A percentile compares a stretch with the other conserved stretches of the same genome.
phyloP scores from a whole-genome alignment of 2,888 invertebrate genomes.

The Hypomecis atomaria region DNA sequence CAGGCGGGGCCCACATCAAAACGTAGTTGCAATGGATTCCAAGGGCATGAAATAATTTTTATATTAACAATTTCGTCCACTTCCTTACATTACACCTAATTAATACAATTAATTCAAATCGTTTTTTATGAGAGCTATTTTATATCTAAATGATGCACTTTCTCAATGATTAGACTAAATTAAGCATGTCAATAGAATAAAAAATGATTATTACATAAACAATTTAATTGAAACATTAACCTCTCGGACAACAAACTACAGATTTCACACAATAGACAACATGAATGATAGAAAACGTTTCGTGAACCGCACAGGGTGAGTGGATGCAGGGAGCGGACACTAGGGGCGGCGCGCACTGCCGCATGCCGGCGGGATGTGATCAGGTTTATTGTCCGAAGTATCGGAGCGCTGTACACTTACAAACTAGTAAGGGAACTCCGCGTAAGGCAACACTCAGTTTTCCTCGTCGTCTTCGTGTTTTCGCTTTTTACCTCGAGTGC shows the following conservation, averaged over 20 bases:
- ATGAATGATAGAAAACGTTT: conserved; percentile 64
- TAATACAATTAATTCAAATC: conserved; percentile 66
- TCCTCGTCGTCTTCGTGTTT: conserved; percentile 85
- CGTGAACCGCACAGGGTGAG: conserved; percentile 49
- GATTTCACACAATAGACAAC: conserved; percentile 75
- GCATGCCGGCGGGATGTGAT: conserved; percentile 58
- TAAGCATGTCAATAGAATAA: conserved; percentile 83
- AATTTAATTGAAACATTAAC: conserved; percentile 82
- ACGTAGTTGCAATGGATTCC: conserved; percentile 57
- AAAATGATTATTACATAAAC: conserved; percentile 82
- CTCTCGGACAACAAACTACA: conserved; percentile 82
- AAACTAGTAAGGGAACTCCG: conserved; percentile 80
- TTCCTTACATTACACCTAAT: conserved; percentile 70
- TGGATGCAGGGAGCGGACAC: neutral
- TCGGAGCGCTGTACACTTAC: conserved; percentile 83
- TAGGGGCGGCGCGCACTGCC: conserved; percentile 53
- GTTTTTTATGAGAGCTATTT: conserved; percentile 74
- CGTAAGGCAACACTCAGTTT: conserved; percentile 81
- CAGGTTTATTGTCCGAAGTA: conserved; percentile 80
- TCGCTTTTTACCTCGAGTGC: conserved; percentile 86
- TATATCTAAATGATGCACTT: conserved; percentile 75
- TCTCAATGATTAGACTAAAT: conserved; percentile 76
- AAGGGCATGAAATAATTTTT: conserved; percentile 63
- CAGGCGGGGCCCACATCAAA: conserved; percentile 69
- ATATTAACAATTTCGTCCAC: conserved; percentile 53